Evolutionary conservation across 2,113 vertebrate species (phyloP).

Genomic region (Laterallus jamaicensis): DNA sequence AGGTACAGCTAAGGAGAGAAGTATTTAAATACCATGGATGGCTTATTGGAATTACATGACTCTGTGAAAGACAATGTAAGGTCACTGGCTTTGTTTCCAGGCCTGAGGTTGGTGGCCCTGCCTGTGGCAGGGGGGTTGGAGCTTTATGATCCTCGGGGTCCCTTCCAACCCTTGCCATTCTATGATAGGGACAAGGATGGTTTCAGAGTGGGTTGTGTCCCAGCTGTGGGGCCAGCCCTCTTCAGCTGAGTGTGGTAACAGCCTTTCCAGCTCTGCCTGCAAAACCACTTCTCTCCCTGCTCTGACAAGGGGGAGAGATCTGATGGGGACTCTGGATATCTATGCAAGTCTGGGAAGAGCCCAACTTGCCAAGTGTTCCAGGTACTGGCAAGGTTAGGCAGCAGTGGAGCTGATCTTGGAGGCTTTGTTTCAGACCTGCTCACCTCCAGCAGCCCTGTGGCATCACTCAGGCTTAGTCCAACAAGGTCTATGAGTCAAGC

Average conservation of each 20-base stretch:
- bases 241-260: not conserved
- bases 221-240: not conserved
- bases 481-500: not conserved
- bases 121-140: no score
- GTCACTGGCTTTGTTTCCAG: not conserved
- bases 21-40: not conserved
- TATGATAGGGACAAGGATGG: not conserved
- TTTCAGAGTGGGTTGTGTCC: not conserved
- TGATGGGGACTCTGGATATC: not conserved
- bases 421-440: not conserved
- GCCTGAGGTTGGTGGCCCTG: no score
- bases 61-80: not conserved
- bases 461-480: fast-evolving
- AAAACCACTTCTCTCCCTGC: not conserved
- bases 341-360: not conserved
- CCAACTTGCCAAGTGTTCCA: not conserved
- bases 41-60: not conserved
- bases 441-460: not conserved
- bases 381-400: not conserved
- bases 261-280: not conserved
- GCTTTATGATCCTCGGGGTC: no score
- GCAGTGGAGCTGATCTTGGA: not conserved
- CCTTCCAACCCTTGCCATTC: no score
- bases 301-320: not conserved
- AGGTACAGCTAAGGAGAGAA: not conserved